Evolutionary conservation across 2,797 vertebrate genomes (phyloP), one percentile per base, ranked within the genome.

Genomic region (Coendou prehensilis): DNA sequence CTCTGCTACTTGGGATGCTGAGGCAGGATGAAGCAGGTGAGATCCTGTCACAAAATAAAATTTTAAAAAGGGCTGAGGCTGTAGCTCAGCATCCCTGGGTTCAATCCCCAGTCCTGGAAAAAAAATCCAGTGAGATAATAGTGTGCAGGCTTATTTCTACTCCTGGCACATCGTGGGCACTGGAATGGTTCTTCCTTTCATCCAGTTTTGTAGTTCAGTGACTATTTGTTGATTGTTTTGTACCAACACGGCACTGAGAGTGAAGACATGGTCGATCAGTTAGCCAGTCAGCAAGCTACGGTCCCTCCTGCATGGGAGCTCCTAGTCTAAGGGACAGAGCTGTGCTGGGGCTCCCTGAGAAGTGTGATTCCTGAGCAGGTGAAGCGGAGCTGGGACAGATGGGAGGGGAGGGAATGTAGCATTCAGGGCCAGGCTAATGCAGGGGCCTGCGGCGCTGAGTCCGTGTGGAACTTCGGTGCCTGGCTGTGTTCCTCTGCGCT

Each of bases 171-270:
- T n/a, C 0, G 1, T 41, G 45, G n/a, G 6, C 64, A 56, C 28
- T 80, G 91, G 71, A 73, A 63, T 76, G 37, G 56, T 61, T 56
- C 69, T 89, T 78, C 28, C 33, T 54, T 69, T 69, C 87, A 26
- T 80, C 67, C 10, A 37, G 11, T 64, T 96, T 91, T 89, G 81
- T 56, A 78, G 28, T 45, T 96, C 73, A 82, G 33, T 17, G 50
- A 54, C 63, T 86, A 37, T 85, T 71, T 86, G 11, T 37, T 75
- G 79, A 87, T 33, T 45, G 13, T 22, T 89, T 26, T 54, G 41
- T 67, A 83, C 69, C 78, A 84, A 52, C 41, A 56, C 14, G 37
- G 57, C 83, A 37, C 13, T 50, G 71, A 64, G 71, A 63, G 54
- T 54, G 9, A 71, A 56, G 67, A 86, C 28, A n/a, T 22, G 33